Conservation (phyloP, 1,140 invertebrate genomes). For the Drosophila busckii region DNA sequence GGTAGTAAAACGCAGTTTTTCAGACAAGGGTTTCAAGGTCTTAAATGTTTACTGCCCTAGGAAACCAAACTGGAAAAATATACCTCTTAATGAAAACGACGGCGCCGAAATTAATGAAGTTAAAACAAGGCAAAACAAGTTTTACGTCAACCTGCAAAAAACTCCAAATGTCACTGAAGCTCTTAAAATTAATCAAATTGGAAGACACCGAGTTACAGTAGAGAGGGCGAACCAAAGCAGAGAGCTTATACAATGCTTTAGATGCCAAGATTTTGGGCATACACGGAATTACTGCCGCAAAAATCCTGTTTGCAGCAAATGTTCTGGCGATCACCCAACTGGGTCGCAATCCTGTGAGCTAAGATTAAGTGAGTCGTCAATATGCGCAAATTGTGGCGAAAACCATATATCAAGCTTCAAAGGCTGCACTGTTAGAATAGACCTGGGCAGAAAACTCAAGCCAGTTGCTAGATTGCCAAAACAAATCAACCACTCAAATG, state of each 20-base stretch:
- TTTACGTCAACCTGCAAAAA: constrained; percentile 1
- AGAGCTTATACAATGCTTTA: too few relatives aligned
- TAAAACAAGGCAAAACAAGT: constrained; percentile 11
- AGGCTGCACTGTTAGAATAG: too few relatives aligned
- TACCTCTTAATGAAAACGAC: too few relatives aligned
- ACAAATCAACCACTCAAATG: too few relatives aligned
- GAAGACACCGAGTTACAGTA: constrained; percentile 8
- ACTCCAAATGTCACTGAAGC: background rate
- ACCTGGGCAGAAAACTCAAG: too few relatives aligned
- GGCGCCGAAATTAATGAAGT: background rate
- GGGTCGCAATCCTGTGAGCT: too few relatives aligned
- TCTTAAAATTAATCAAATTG: constrained; percentile 7
- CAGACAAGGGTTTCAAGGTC: constrained; percentile 2
- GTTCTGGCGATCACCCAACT: constrained; percentile 5
- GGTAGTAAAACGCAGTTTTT: constrained; percentile 4
- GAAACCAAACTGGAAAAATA: background rate
- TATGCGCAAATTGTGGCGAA: too few relatives aligned
- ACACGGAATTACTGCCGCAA: constrained; percentile 5
- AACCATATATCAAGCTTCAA: too few relatives aligned
- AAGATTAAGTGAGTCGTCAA: too few relatives aligned
- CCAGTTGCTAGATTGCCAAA: too few relatives aligned
- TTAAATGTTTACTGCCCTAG: constrained; percentile 10
- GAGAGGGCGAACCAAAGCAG: constrained; percentile 1
- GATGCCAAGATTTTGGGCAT: constrained; percentile 5
- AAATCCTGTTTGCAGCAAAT: constrained; percentile 4